A percentile compares a stretch with the other conserved stretches of the same genome.
These are phyloP conservation scores for Parascotia fuliginaria DNA, from an alignment of 2,888 invertebrate genomes.

Conservation along the genomic window DNA sequence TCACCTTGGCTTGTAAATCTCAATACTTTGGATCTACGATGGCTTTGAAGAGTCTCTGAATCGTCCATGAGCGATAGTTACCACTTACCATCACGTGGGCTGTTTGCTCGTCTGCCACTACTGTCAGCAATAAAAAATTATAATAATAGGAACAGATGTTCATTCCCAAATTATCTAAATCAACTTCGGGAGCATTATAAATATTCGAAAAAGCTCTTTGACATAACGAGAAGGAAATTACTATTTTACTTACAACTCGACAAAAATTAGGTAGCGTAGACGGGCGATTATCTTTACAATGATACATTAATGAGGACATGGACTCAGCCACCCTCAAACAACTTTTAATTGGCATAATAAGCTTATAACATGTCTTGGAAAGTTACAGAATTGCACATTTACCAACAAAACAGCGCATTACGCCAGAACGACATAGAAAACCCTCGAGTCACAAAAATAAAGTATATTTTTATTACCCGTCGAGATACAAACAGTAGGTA, in stretches of 20 bases:
- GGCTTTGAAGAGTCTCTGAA: too few relatives aligned
- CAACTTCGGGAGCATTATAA: constrained; percentile 45
- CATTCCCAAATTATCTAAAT: constrained; percentile 41
- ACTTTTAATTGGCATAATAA: constrained; percentile 23
- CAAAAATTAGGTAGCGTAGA: constrained; percentile 9
- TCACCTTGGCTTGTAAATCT: too few relatives aligned
- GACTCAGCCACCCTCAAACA: not conserved
- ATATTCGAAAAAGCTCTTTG: constrained; percentile 43
- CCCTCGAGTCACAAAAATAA: constrained; percentile 35
- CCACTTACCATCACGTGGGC: too few relatives aligned
- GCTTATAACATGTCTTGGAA: constrained; percentile 15
- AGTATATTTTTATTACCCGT: constrained; percentile 35
- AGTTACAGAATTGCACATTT: constrained; percentile 19
- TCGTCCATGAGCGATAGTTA: too few relatives aligned
- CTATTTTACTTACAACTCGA: constrained; percentile 12
- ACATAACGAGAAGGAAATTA: constrained; percentile 28
- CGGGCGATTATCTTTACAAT: constrained; percentile 24
- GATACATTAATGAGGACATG: constrained; percentile 9
- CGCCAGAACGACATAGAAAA: constrained; percentile 19
- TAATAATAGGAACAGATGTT: too few relatives aligned
- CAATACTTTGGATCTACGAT: too few relatives aligned
- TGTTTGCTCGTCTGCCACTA: too few relatives aligned
- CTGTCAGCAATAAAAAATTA: too few relatives aligned
- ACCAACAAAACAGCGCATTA: constrained; percentile 9
- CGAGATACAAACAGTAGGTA: constrained; percentile 38